phyloP scores from a whole-genome alignment of 1,140 invertebrate genomes.

The Brachionus asplanchnoidis region DNA sequence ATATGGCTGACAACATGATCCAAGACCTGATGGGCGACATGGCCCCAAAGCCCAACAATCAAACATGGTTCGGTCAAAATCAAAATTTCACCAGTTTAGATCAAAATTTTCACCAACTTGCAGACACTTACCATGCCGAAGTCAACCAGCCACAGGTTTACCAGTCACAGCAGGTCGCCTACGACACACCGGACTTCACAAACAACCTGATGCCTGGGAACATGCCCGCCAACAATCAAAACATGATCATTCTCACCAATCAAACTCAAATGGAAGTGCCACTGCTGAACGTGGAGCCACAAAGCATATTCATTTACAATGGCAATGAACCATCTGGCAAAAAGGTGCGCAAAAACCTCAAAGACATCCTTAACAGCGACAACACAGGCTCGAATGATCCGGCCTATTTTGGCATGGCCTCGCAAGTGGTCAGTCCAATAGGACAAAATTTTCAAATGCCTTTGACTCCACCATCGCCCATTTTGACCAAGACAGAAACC shows the following conservation, averaged over 20 bases:
- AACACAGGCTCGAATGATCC: neutral
- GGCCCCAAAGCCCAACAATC: neutral
- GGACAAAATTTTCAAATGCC: constrained; percentile 11
- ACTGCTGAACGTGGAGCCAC: neutral
- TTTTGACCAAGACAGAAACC: neutral
- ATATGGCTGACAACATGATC: constrained; percentile 39
- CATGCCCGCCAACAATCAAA: neutral
- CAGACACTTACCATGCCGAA: neutral
- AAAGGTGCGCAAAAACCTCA: neutral
- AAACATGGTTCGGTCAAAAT: neutral
- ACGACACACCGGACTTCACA: neutral
- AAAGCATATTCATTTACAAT: constrained; percentile 22
- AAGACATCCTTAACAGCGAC: neutral
- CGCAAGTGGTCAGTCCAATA: neutral
- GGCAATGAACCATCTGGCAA: neutral
- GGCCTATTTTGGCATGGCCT: neutral
- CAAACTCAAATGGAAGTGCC: neutral
- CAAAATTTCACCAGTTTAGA: neutral
- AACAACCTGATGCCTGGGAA: neutral
- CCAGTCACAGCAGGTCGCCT: neutral
- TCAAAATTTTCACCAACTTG: neutral
- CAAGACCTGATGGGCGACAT: constrained; percentile 32
- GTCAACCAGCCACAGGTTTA: neutral
- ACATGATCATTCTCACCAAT: neutral
- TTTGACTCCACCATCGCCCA: neutral